These are phyloP conservation scores for Serripes groenlandicus DNA, from an alignment of 2,888 invertebrate species.

Conservation along the genomic window DNA sequence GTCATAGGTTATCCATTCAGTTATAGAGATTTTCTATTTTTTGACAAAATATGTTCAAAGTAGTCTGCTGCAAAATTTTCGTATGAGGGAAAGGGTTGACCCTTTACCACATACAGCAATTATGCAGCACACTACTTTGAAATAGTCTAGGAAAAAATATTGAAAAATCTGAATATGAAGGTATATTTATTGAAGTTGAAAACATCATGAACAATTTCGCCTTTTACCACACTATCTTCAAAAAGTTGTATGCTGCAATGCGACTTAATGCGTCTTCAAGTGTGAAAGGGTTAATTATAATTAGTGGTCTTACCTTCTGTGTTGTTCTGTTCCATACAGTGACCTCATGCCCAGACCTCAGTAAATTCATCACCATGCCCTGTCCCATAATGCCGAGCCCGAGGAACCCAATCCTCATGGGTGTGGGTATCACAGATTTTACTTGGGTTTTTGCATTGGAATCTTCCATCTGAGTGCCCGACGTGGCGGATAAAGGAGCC, in stretches of 20 bases:
- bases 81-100: background rate
- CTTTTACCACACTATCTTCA: too few species aligned
- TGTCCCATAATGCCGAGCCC: constrained; percentile 98
- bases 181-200: too few species aligned
- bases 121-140: too few species aligned
- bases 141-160: too few species aligned
- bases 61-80: background rate
- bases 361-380: constrained; percentile 97
- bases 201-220: too few species aligned
- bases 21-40: too few species aligned
- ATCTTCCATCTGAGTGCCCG: constrained; percentile 71
- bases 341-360: constrained; percentile 97
- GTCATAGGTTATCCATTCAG: too few species aligned
- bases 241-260: too few species aligned
- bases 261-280: too few species aligned
- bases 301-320: constrained; percentile 91
- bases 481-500: constrained; percentile 58
- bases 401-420: constrained; percentile 96
- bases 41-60: background rate
- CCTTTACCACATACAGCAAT: background rate
- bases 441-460: constrained; percentile 88
- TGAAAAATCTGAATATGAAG: too few species aligned
- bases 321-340: constrained; percentile 97
- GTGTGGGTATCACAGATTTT: constrained; percentile 91
- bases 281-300: background rate